Conservation (phyloP, 2,797 vertebrate genomes). For the Oophaga sylvatica region DNA sequence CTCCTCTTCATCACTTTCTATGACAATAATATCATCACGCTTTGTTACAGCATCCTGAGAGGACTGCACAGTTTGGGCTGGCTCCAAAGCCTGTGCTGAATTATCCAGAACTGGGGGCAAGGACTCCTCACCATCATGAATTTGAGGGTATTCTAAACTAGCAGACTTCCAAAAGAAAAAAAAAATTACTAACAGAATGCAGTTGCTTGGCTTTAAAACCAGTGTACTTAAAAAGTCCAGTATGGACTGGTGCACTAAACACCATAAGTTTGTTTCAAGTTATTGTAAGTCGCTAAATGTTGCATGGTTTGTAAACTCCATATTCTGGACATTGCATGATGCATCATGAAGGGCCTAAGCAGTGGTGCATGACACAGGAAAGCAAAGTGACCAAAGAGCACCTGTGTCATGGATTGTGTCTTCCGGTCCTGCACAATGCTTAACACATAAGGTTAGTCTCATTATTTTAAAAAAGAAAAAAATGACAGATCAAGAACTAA, state of each 20-base stretch:
- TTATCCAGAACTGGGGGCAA: constrained; percentile 85
- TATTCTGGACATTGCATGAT: too few species aligned
- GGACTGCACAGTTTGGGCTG: constrained; percentile 76
- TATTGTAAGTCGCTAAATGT: too few species aligned
- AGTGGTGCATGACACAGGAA: too few species aligned
- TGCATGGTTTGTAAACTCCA: too few species aligned
- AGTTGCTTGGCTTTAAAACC: background rate
- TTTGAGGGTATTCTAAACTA: constrained; percentile 74
- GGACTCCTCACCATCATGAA: constrained; percentile 82
- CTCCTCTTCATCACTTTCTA: constrained; percentile 92
- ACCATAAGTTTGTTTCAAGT: background rate
- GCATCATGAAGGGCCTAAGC: too few species aligned
- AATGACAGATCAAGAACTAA: too few species aligned
- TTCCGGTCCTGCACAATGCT: too few species aligned
- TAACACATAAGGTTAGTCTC: too few species aligned
- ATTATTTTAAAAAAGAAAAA: too few species aligned
- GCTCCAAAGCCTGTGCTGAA: constrained; percentile 72
- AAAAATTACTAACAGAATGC: background rate
- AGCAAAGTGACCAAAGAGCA: too few species aligned
- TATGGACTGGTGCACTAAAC: background rate
- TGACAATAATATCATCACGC: constrained; percentile 90
- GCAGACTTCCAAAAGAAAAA: background rate
- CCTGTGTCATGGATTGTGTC: too few species aligned
- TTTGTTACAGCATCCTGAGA: constrained; percentile 78
- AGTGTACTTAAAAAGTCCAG: background rate